Base-by-base conservation (phyloP, 92 coral and sea anemone species). In the Epizoanthus stellaris region DNA sequence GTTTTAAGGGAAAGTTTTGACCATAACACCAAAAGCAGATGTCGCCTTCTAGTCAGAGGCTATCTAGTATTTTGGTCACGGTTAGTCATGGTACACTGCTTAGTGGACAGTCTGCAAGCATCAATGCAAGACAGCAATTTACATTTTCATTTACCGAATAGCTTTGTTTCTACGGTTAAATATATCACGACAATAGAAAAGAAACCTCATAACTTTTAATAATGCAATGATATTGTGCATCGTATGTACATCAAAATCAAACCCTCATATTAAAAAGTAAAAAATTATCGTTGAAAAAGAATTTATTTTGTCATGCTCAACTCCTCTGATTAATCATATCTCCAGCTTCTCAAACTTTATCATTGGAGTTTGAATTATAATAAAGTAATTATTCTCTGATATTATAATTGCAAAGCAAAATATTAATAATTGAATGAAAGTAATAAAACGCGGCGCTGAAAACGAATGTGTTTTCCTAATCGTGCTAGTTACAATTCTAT, bases 111-210 rank as follows among this genome's bases (percentile, higher is more conserved):
- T 60, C 40, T 0, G 56, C 9, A 2, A 5, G 60, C 47, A 62
- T 13, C 38, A 30, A 58, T 58, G 43, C 72, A 43, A 19, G 25
- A 12, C 52, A 47, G 10, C 53, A 63, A 43, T 61, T 79, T 79
- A 63, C 72, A 79, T 63, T 79, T 79, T 79, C 40, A 12, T 79
- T 79, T 79, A 79, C 59, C 65, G 83, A 79, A 79, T 79, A 62
- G 83, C 65, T 3, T 79, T 63, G 58, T n/a, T 43, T 43, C 47
- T 54, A 72, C 8, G 20, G 59, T 23, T 72, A 72, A 72, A 43
- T 12, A 72, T 11, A 13, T 47, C 77, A 56, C n/a, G 15, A 72
- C 36, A 7, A 47, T 42, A 34, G 52, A 47, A 72, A 47, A n/a
- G 21, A 23, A 14, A 40, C 34, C 16, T 72, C 38, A 47, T 13